Evolutionary conservation across 2,797 vertebrate species (phyloP), one percentile per base, ranked within the genome.

Genomic region (Aselliscus stoliczkanus): DNA sequence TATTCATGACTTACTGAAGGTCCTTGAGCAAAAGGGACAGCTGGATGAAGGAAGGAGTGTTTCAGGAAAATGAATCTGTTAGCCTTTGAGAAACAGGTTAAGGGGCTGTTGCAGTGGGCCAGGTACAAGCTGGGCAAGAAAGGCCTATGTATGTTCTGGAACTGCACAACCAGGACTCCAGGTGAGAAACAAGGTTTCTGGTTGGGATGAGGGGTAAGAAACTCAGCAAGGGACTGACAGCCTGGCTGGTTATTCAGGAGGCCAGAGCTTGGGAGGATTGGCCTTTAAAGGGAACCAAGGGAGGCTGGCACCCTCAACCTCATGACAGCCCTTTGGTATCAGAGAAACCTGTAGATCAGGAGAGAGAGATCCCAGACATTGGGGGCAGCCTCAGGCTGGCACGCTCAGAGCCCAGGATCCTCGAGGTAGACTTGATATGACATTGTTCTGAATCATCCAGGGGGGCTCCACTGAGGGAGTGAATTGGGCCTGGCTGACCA

Each of bases 71-170:
- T 15, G 7, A 69, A 34, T n/a, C 54, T 81, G n/a, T 39, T 56
- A 18, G 7, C 8, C 20, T 80, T 60, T 7, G 29, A 86, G 29
- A 73, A 27, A n/a, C 27, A 81, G 50, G 27, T 56, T 42, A 79
- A 83, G 31, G 64, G 81, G 39, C 47, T 50, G 7, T 34, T 62
- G 39, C 42, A 42, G 39, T 58, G 44, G 73, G 18, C n/a, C 17
- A 27, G 25, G 21, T 27, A 5, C 34, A 37, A 50, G 39, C 0
- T 0, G 4, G 7, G 11, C 4, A 39, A 18, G n/a, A 86, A 54
- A 60, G 31, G 4, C 21, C 34, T 65, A 3, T 27, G 34, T 8
- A 2, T 14, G 39, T 23, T 47, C 65, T 54, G 10, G 47, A 47
- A 31, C 31, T 58, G 12, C 62, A 39, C 64, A 29, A 54, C 27